Conservation (phyloP, 2,797 vertebrate species). For the Taenioides sp. region DNA sequence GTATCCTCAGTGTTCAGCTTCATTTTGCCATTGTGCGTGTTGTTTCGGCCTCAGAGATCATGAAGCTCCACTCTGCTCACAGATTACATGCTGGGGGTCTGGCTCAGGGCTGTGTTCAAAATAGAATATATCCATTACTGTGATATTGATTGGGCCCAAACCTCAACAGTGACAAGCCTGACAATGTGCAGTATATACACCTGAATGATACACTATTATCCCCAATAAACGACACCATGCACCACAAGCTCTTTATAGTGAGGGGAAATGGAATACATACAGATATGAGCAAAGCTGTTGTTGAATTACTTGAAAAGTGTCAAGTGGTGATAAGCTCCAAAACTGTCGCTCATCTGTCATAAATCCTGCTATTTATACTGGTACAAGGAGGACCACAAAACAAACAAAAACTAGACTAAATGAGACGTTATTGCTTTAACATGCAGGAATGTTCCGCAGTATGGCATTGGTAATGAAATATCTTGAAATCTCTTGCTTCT, state of each 20-base stretch:
- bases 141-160: conserved; percentile 3
- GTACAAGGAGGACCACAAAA: not conserved
- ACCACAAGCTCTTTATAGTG: not conserved
- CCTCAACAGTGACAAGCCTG: conserved; percentile 8
- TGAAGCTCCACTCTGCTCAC: not conserved
- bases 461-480: too few relatives aligned
- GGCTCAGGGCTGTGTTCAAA: conserved; percentile 6
- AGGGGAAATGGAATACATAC: not conserved
- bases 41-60: not conserved
- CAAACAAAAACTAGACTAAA: not conserved
- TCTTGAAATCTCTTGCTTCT: too few relatives aligned
- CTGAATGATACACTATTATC: conserved; percentile 9
- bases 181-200: conserved; percentile 10
- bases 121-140: conserved; percentile 15
- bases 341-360: not conserved
- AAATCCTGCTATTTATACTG: not conserved
- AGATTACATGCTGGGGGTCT: not conserved
- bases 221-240: not conserved
- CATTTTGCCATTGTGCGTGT: not conserved
- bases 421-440: not conserved
- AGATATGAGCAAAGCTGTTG: not conserved
- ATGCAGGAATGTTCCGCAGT: not conserved
- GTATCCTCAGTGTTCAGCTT: not conserved
- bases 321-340: not conserved
- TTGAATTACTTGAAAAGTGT: conserved; percentile 1